Evolutionary conservation across 2,113 vertebrate species (phyloP).

Genomic region (Cisticola juncidis): DNA sequence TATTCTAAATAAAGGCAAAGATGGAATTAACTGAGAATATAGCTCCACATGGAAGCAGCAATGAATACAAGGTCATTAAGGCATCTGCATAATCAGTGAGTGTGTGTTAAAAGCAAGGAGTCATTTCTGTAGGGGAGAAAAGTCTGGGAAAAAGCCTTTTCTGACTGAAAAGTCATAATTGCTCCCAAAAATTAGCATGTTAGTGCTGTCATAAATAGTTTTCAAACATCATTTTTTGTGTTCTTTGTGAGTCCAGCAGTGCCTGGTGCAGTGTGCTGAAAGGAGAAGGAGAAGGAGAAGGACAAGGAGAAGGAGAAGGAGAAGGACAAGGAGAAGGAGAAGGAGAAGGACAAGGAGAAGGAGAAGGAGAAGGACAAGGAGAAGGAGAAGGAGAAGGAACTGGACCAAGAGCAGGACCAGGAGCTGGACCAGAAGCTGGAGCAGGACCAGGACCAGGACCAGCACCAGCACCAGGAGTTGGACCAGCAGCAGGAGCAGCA

Average conservation of each 20-base stretch:
- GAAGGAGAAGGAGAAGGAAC: accelerated
- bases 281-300: accelerated
- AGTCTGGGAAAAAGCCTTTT: not conserved
- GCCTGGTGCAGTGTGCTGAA: not conserved
- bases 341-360: accelerated
- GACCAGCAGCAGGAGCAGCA: not conserved
- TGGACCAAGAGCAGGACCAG: accelerated
- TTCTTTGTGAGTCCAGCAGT: not conserved
- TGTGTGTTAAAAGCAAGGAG: slow-evolving; percentile 12
- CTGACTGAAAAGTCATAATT: not conserved
- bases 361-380: accelerated
- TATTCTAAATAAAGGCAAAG: not conserved
- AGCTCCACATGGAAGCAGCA: not conserved
- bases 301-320: accelerated
- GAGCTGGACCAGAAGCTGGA: too few relatives aligned
- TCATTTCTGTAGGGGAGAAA: not conserved
- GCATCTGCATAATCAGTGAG: slow-evolving; percentile 20
- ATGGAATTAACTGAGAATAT: not conserved
- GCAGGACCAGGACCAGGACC: too few relatives aligned
- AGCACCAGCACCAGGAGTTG: not conserved
- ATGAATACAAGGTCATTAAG: not conserved
- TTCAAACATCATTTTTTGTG: not conserved
- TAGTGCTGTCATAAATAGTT: not conserved
- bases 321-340: accelerated
- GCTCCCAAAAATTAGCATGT: not conserved